These are phyloP conservation scores for Aphidius gifuensis DNA, from an alignment of 1,140 invertebrate genomes.

Conservation along the genomic window DNA sequence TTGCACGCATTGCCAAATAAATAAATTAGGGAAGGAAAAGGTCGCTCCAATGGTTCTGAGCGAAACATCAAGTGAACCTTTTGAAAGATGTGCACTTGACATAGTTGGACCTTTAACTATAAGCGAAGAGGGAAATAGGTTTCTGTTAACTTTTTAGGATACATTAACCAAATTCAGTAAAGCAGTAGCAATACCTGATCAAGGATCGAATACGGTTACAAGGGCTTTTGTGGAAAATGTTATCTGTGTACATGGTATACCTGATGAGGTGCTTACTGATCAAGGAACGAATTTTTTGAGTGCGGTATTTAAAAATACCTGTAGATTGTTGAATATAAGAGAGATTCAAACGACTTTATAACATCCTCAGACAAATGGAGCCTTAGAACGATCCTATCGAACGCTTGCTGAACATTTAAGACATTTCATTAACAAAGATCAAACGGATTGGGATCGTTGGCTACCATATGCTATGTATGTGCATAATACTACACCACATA, in stretches of 20 bases:
- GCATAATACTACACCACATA: conserved; percentile 25
- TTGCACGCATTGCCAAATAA: conserved; percentile 27
- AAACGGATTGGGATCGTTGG: conserved; percentile 42
- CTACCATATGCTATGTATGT: conserved; percentile 23
- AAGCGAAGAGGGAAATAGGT: conserved; percentile 33
- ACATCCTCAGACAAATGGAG: conserved; percentile 33
- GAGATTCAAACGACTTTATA: conserved; percentile 29
- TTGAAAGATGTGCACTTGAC: conserved; percentile 32
- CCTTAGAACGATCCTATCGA: conserved; percentile 29
- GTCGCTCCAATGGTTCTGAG: conserved; percentile 30
- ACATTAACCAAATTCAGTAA: conserved; percentile 35
- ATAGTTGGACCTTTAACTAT: conserved; percentile 36
- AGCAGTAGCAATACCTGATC: conserved; percentile 28
- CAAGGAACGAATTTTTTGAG: conserved; percentile 36
- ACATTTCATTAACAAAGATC: conserved; percentile 29
- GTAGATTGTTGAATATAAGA: conserved; percentile 12
- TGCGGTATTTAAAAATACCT: neutral
- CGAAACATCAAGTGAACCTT: conserved; percentile 19
- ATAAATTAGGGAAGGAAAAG: conserved; percentile 25
- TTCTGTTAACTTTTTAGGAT: conserved; percentile 38
- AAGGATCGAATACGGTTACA: conserved; percentile 33
- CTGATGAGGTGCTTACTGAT: conserved; percentile 37
- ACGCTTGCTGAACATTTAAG: conserved; percentile 31
- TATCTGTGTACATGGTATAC: conserved; percentile 36
- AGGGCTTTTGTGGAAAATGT: conserved; percentile 29